Percentiles rank a stretch among this genome's conserved stretches.
These are phyloP conservation scores for Cynoglossus semilaevis DNA, from an alignment of 2,113 vertebrate genomes.

Conservation along the genomic window DNA sequence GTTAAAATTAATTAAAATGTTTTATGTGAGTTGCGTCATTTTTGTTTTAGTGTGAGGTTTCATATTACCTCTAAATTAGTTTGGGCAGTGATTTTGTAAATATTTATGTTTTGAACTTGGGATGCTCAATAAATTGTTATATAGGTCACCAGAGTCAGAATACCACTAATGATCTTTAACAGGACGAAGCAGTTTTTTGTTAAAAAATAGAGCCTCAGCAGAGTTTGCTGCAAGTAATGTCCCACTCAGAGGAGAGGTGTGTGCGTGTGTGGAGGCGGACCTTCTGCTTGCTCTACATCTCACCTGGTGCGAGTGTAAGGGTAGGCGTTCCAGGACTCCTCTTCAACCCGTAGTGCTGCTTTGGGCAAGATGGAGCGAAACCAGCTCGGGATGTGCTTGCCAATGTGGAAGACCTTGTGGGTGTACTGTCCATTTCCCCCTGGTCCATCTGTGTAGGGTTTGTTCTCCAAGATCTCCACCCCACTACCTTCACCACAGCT, in stretches of 20 bases:
- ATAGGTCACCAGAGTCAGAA: too few relatives aligned
- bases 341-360: slow-evolving; percentile 91
- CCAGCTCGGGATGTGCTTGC: slow-evolving; percentile 98
- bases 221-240: slow-evolving; percentile 6
- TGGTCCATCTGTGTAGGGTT: slow-evolving; percentile 90
- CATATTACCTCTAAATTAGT: too few relatives aligned
- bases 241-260: slow-evolving; percentile 3
- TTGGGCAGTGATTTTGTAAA: too few relatives aligned
- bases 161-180: too few relatives aligned
- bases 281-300: slow-evolving; percentile 9
- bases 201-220: slow-evolving; percentile 9
- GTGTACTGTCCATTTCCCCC: slow-evolving; percentile 93
- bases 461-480: slow-evolving; percentile 94
- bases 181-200: too few relatives aligned
- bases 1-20: too few relatives aligned
- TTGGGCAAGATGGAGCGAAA: slow-evolving; percentile 96
- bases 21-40: too few relatives aligned
- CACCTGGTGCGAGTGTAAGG: slow-evolving; percentile 95
- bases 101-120: too few relatives aligned
- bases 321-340: slow-evolving; percentile 97
- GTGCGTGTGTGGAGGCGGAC: slow-evolving; percentile 16
- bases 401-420: slow-evolving; percentile 96
- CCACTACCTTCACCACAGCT: slow-evolving; percentile 92
- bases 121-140: too few relatives aligned
- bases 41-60: too few relatives aligned